Conservation (phyloP, 2,113 vertebrate genomes). For the Otolemur garnettii region DNA sequence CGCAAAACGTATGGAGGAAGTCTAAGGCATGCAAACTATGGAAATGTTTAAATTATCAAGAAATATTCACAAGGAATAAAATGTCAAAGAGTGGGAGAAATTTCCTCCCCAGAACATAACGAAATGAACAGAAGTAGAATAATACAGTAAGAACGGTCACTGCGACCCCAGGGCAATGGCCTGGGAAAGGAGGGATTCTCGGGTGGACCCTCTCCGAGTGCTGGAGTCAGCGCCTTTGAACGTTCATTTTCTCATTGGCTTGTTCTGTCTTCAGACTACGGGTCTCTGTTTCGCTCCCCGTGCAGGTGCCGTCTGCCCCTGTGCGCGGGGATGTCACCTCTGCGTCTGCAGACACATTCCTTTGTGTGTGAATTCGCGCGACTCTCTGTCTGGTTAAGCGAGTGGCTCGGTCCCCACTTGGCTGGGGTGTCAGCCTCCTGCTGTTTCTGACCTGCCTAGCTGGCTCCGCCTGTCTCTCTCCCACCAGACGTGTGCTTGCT, state of each 20-base stretch:
- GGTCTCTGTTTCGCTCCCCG: neutral
- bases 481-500: neutral
- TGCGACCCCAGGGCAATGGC: neutral
- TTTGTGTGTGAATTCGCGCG: neutral
- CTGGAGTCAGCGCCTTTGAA: neutral
- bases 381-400: neutral
- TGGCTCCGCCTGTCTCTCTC: neutral
- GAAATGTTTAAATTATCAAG: neutral
- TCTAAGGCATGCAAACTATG: neutral
- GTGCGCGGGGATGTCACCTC: neutral
- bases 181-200: neutral
- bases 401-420: neutral
- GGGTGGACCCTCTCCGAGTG: neutral
- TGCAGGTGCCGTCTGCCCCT: neutral
- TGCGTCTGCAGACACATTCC: neutral
- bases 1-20: constrained; percentile 20
- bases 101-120: neutral
- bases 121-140: constrained; percentile 26
- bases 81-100: neutral
- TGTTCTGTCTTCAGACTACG: neutral
- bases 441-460: too few relatives aligned
- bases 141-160: neutral
- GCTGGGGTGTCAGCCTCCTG: too few relatives aligned
- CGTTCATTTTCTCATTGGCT: neutral
- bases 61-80: neutral